Base-by-base conservation (phyloP, 2,888 invertebrate genomes). In the Pharmacophagus antenor region DNA sequence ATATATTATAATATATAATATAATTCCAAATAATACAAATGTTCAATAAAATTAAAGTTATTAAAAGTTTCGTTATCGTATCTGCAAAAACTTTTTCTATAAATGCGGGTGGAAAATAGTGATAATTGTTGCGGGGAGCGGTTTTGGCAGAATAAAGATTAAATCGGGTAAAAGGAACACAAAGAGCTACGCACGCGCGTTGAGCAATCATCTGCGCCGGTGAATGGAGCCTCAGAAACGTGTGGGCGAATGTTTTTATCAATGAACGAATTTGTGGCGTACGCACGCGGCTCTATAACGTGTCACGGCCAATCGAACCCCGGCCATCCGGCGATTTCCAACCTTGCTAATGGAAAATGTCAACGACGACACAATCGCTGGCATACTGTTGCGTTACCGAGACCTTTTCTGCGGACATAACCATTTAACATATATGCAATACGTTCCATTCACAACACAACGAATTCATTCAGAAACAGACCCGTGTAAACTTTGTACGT, bases 211-310 rank as follows among this genome's bases (percentile, higher is more conserved):
- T 49, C 70, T 85, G 85, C 86, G 85, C 86, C 85, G 79, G 86
- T 87, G 88, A 88, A 88, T 88, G 89, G 88, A 84, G 74, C 71
- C 79, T 77, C 77, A 69, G 70, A 67, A 68, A 65, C 71, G 82
- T 71, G 88, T 88, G 84, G 87, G 90, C 77, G 85, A 79, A 68
- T 71, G 80, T 88, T 87, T 88, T 89, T 88, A 90, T 90, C 86
- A 89, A 90, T 90, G 90, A 84, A 88, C 86, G 76, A 87, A 86
- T 82, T 85, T 74, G 83, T 80, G 84, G 80, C 82, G 85, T 87
- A 88, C 88, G 84, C 85, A 80, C 83, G 77, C 65, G 67, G 70
- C 68, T 65, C 63, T 76, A 79, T 85, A 55, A 42, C 56, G 56
- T 61, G 88, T 89, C 89, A 88, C 77, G 89, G 89, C 80, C 87